A percentile compares a stretch with the other conserved stretches of the same genome.
Evolutionary conservation across 2,113 vertebrate genomes (phyloP).

Genomic region (Upupa epops): DNA sequence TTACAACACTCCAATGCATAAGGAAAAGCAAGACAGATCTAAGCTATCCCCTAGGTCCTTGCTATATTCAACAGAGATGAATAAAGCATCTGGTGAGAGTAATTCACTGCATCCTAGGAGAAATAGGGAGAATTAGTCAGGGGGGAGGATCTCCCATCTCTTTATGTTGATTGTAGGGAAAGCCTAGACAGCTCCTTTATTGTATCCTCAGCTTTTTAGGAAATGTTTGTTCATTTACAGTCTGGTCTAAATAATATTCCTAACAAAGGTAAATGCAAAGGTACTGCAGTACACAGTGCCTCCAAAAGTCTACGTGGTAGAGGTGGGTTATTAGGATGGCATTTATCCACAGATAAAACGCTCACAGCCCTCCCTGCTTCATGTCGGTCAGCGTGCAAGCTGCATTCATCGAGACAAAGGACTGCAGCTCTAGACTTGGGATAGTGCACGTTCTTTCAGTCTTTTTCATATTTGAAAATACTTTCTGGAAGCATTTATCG

Average conservation of each 20-base stretch:
- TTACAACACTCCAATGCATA: neutral
- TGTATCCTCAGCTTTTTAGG: neutral
- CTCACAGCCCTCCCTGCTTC: neutral
- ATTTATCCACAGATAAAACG: neutral
- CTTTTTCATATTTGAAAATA: neutral
- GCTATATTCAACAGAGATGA: neutral
- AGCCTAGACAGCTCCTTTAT: neutral
- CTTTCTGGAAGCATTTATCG: neutral
- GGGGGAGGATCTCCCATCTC: neutral
- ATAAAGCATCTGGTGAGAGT: neutral
- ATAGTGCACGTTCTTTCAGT: neutral
- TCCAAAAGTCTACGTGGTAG: neutral
- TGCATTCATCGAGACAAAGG: neutral
- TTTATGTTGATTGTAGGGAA: neutral
- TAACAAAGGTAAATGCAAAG: neutral
- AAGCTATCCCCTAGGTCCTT: neutral
- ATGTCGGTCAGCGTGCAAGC: neutral
- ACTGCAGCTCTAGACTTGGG: neutral
- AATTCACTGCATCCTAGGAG: neutral
- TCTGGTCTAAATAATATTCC: neutral
- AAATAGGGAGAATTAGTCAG: neutral
- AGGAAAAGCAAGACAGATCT: neutral
- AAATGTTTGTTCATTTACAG: neutral
- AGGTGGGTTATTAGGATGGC: neutral
- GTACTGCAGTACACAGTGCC: neutral